Evolutionary conservation across 2,888 invertebrate species (phyloP).

Genomic region (Agrochola litura): DNA sequence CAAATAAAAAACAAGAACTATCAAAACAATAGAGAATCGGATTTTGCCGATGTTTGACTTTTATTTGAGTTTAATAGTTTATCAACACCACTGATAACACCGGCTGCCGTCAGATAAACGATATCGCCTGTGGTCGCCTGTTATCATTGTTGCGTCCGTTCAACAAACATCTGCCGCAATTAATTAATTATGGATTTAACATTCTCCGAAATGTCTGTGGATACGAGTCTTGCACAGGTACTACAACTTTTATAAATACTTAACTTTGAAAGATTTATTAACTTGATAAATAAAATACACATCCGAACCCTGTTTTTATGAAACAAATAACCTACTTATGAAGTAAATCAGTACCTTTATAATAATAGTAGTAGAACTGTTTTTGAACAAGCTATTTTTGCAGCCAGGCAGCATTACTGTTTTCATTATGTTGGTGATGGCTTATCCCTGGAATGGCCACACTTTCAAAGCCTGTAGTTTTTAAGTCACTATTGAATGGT

Average conservation of each 20-base stretch:
- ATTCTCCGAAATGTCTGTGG: conserved; percentile 57
- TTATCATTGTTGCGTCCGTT: not conserved
- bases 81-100: conserved; percentile 21
- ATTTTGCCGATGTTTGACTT: not conserved
- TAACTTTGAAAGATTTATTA: not conserved
- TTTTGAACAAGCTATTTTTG: not conserved
- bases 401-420: not conserved
- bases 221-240: conserved; percentile 60
- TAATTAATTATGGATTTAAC: conserved; percentile 48
- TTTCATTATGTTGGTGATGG: not conserved
- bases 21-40: not conserved
- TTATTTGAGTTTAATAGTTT: conserved; percentile 18
- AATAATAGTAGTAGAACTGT: not conserved
- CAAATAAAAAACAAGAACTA: too few species aligned
- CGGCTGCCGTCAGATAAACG: not conserved
- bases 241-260: not conserved
- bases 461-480: not conserved
- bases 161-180: not conserved
- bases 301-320: not conserved
- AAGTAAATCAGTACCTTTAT: not conserved
- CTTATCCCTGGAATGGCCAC: not conserved
- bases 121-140: not conserved
- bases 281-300: not conserved
- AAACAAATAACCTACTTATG: not conserved
- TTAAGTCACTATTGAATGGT: not conserved